A percentile compares a stretch with the other conserved stretches of the same genome.
These are phyloP conservation scores for Kryphioiulus occultus DNA, from an alignment of 2,888 invertebrate genomes.

Conservation along the genomic window DNA sequence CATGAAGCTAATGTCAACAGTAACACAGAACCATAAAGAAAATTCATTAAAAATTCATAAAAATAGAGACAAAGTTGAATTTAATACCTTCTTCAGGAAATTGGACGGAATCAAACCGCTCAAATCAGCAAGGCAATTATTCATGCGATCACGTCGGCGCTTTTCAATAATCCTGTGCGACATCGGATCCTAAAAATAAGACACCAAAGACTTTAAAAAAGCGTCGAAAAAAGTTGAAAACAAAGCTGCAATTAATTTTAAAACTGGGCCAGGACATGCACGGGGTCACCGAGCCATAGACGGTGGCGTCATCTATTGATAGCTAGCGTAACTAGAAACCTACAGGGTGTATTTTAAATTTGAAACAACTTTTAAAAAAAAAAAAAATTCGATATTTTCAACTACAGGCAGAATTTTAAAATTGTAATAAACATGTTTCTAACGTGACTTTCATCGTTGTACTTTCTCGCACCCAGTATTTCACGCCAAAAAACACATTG, in stretches of 20 bases:
- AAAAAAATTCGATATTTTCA: not conserved
- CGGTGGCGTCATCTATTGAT: not conserved
- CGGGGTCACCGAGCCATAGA: not conserved
- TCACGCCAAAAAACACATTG: too few relatives aligned
- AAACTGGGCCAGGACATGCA: not conserved
- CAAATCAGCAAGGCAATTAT: constrained; percentile 93
- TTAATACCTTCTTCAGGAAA: constrained; percentile 79
- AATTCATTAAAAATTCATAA: too few relatives aligned
- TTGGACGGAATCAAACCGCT: constrained; percentile 91
- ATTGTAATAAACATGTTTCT: too few relatives aligned
- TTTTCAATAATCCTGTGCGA: constrained; percentile 98
- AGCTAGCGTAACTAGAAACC: not conserved
- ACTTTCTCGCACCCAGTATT: too few relatives aligned
- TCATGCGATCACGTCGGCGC: constrained; percentile 93
- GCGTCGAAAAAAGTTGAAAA: not conserved
- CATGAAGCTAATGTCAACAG: too few relatives aligned
- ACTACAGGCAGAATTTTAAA: too few relatives aligned
- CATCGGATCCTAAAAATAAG: constrained; percentile 86
- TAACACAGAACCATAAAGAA: too few relatives aligned
- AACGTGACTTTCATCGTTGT: too few relatives aligned
- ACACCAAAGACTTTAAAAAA: constrained; percentile 43
- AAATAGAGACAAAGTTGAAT: too few relatives aligned
- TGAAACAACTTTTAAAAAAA: not conserved
- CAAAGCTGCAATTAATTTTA: not conserved
- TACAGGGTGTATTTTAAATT: not conserved